Evolutionary conservation across 1,140 invertebrate genomes (phyloP).

Genomic region (Elysia chlorotica): DNA sequence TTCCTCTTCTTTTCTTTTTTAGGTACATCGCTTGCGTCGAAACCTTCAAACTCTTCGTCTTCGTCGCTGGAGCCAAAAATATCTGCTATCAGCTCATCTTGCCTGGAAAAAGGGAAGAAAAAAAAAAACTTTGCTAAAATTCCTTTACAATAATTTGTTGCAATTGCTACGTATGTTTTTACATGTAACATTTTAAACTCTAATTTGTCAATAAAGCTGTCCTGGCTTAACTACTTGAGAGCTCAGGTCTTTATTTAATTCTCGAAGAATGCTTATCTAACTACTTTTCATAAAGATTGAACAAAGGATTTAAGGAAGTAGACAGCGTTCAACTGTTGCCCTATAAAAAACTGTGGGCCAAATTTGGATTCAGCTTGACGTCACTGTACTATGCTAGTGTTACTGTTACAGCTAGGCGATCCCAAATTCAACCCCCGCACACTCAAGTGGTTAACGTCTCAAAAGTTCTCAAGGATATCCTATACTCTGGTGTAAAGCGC

Average conservation of each 20-base stretch:
- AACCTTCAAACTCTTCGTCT: constrained; percentile 65
- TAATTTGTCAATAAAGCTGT: neutral
- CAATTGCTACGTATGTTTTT: neutral
- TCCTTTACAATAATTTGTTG: neutral
- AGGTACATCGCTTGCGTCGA: constrained; percentile 58
- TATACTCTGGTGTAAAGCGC: too few relatives aligned
- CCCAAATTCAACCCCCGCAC: too few relatives aligned
- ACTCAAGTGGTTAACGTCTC: too few relatives aligned
- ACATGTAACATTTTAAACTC: neutral
- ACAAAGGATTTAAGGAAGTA: too few relatives aligned
- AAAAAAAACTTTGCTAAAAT: neutral
- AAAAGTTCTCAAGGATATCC: too few relatives aligned
- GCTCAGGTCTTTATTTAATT: neutral
- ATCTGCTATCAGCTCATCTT: constrained; percentile 60
- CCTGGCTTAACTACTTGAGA: neutral
- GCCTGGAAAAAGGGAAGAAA: constrained; percentile 13
- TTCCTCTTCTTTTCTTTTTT: constrained; percentile 55
- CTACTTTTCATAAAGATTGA: too few relatives aligned
- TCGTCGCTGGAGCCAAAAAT: constrained; percentile 65
- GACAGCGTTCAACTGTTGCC: too few relatives aligned
- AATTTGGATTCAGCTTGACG: too few relatives aligned
- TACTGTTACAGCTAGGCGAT: too few relatives aligned
- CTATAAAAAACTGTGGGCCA: too few relatives aligned
- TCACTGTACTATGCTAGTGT: too few relatives aligned
- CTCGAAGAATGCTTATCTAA: neutral